Percentiles rank a stretch among this genome's conserved stretches.
These are phyloP conservation scores for Egretta garzetta DNA, from an alignment of 2,113 vertebrate genomes.

Conservation along the genomic window DNA sequence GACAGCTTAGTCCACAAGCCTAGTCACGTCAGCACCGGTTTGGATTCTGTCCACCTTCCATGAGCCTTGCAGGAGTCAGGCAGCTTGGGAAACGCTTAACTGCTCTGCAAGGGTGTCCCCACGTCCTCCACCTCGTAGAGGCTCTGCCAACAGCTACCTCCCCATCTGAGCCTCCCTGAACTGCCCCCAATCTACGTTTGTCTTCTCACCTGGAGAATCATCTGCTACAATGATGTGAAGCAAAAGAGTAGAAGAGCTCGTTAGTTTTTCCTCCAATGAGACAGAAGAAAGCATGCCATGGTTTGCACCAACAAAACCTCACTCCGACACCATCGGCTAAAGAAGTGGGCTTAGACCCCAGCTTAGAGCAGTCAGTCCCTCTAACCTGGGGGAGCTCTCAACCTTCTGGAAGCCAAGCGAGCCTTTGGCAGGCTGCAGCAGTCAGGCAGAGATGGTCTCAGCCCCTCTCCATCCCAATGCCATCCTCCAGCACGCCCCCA, in stretches of 20 bases:
- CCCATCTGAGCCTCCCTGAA: neutral
- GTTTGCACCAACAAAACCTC: too few species aligned
- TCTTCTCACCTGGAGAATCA: neutral
- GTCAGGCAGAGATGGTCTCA: neutral
- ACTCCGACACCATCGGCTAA: neutral
- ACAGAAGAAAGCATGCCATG: neutral
- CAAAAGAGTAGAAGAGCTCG: neutral
- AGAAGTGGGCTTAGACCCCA: neutral
- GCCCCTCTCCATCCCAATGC: neutral
- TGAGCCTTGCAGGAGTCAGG: neutral
- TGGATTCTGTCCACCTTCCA: neutral
- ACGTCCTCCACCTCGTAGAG: neutral
- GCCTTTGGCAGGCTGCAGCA: neutral
- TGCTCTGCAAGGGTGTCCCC: neutral
- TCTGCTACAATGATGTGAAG: neutral
- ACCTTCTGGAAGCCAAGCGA: neutral
- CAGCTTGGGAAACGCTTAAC: neutral
- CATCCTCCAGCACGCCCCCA: neutral
- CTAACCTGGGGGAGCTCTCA: neutral
- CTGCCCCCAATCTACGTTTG: neutral
- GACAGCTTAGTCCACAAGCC: neutral
- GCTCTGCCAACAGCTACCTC: neutral
- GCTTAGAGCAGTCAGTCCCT: neutral
- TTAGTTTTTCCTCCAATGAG: neutral
- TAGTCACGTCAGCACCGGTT: accelerated